phyloP scores from a whole-genome alignment of 2,113 vertebrate species.

The Channa argus region DNA sequence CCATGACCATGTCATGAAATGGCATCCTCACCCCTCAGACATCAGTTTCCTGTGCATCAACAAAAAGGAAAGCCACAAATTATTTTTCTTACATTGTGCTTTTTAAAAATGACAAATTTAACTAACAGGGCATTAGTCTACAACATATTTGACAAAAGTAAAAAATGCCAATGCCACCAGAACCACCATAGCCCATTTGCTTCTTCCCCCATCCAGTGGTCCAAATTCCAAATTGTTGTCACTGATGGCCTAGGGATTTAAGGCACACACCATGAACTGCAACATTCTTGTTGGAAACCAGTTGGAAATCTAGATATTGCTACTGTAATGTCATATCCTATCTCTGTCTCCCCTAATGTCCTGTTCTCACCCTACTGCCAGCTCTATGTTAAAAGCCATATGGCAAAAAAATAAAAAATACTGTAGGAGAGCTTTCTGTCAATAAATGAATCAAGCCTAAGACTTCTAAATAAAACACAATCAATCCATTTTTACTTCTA shows the following conservation, averaged over 20 bases:
- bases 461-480: too few relatives aligned
- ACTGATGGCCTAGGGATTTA: background rate
- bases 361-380: background rate
- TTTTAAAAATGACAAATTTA: too few relatives aligned
- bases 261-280: background rate
- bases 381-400: background rate
- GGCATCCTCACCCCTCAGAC: slow-evolving; percentile 18
- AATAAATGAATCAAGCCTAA: background rate
- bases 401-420: too few relatives aligned
- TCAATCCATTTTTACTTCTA: slow-evolving; percentile 5
- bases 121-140: background rate
- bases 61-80: background rate
- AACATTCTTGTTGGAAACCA: background rate
- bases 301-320: background rate
- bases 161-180: background rate
- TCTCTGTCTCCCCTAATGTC: background rate
- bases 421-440: background rate
- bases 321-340: background rate
- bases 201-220: background rate
- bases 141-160: background rate
- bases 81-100: too few relatives aligned
- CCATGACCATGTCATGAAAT: slow-evolving; percentile 29
- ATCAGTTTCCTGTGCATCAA: too few relatives aligned
- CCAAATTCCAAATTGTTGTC: background rate
- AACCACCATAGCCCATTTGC: background rate